Base-by-base conservation (phyloP, 1,140 invertebrate species). In the Brachystomella parvula region DNA sequence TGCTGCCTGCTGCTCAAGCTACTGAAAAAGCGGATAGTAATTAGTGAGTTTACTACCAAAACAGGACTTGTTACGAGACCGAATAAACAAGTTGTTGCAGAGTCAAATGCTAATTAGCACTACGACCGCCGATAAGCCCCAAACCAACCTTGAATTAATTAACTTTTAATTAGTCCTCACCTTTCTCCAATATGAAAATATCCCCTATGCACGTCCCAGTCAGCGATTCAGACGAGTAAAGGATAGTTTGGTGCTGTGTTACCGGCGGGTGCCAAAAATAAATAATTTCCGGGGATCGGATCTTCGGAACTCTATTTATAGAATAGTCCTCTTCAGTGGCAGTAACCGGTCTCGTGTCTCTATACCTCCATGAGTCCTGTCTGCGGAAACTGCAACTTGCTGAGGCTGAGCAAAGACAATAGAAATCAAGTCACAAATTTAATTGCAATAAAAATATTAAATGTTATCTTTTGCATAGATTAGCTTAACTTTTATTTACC, bases 141-240 rank as follows among this genome's bases (percentile, higher is more conserved):
- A 44, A 44, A 44, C 39, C n/a, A n/a, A 44, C n/a, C 39, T 44
- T 44, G n/a, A 44, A 44, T 44, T n/a, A n/a, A 44, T 44, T n/a
- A 44, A 44, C n/a, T 44, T 44, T 44, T 44, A 44, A 44, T n/a
- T 44, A 17, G 24, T 24, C 24, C 49, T 53, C 24, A 53, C 49
- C 49, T 24, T 53, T 6, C 21, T 15, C 21, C 3, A 24, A 53
- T 53, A 9, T 24, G 49, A 26, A 15, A 53, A n/a, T n/a, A n/a
- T n/a, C n/a, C n/a, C n/a, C n/a, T n/a, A n/a, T n/a, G n/a, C n/a
- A n/a, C n/a, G n/a, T n/a, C n/a, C n/a, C n/a, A n/a, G n/a, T n/a
- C n/a, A n/a, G n/a, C n/a, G n/a, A n/a, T n/a, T n/a, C n/a, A n/a
- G n/a, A n/a, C n/a, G 15, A 26, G 49, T 53, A 15, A 53, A 19